These are phyloP conservation scores for Amazona guildingii DNA, from an alignment of 2,113 vertebrate species.

Conservation along the genomic window DNA sequence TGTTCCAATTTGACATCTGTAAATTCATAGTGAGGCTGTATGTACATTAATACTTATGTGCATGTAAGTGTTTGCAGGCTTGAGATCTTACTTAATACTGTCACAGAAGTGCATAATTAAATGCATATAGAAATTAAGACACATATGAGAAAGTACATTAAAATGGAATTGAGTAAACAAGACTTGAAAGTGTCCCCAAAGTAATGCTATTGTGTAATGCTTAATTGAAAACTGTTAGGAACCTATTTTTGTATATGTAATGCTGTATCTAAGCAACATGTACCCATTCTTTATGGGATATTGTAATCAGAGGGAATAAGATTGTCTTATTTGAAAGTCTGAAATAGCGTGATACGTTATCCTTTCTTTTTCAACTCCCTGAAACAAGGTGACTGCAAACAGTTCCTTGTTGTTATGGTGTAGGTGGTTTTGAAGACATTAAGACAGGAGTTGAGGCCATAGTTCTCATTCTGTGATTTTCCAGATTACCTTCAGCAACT, in stretches of 20 bases:
- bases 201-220: neutral
- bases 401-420: neutral
- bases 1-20: neutral
- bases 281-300: neutral
- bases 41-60: neutral
- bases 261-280: conserved; percentile 17
- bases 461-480: neutral
- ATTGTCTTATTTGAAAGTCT: neutral
- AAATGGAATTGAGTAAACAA: neutral
- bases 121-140: neutral
- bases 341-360: neutral
- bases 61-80: neutral
- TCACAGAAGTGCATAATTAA: neutral
- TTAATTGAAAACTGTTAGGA: neutral
- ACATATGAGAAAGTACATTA: neutral
- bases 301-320: neutral
- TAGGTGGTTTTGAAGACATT: conserved; percentile 6
- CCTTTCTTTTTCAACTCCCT: neutral
- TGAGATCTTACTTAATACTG: neutral
- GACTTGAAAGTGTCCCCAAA: neutral
- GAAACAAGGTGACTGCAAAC: neutral
- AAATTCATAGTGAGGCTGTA: neutral
- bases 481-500: neutral
- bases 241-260: neutral
- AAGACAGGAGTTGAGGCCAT: neutral